Base-by-base conservation (phyloP, 2,888 invertebrate genomes). In the Drosophila kuntzei region DNA sequence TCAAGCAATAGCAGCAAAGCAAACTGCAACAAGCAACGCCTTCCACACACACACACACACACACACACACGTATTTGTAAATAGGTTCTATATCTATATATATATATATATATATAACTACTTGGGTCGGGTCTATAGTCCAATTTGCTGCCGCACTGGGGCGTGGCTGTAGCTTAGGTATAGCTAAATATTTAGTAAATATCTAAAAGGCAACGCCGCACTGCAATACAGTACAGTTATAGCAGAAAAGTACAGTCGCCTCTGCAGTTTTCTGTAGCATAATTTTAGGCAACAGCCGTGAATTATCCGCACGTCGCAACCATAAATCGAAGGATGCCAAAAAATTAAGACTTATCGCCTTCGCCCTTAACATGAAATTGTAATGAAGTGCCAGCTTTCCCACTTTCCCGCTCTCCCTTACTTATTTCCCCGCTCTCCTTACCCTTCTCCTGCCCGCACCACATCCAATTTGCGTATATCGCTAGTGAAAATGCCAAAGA, bases 221-320 rank as follows among this genome's bases (percentile, higher is more conserved):
- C 37, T 50, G 57, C 59, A 41, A 36, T 32, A 25, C 27, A 46
- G 27, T 51, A 47, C 53, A 60, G 43, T 27, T 47, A 32, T 32
- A 11, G 51, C 36, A 76, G 3, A 41, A 22, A 66, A 71, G 79
- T 79, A 77, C 81, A 79, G 77, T 80, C 74, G 76, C 59, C 53
- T 25, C 25, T 55, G 20, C 20, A 34, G 3, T 29, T 34, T 50
- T 20, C 14, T 36, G 47, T 43, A 66, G 51, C 59, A 81, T 53
- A 70, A 63, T 73, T 72, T 76, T 67, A 47, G 71, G 75, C 70
- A 66, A 61, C 58, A 59, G 47, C 14, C 65, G 47, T 77, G 82
- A 89, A 88, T 91, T 90, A 91, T 90, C 84, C 91, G 88, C 91
- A 91, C 91, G 91, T 91, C 87, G 87, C 78, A 77, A 82, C 86